Evolutionary conservation across 2,888 invertebrate genomes (phyloP), one percentile per base, ranked within the genome.

Genomic region (Agriopis marginaria): DNA sequence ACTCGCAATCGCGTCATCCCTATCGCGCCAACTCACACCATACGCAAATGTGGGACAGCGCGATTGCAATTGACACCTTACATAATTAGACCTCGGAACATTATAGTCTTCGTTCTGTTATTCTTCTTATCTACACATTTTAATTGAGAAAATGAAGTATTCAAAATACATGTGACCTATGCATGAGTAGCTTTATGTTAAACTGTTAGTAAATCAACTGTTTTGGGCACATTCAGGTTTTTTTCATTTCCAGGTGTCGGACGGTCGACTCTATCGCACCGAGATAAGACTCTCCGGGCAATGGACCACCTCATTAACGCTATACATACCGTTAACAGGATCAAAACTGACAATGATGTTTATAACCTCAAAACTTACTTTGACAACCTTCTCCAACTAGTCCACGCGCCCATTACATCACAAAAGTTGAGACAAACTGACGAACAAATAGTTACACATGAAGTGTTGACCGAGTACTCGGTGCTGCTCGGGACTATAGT

Each of bases 351-450:
- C 51, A 79, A 66, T 10, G 89, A 89, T 58, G 78, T 91, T 32
- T 74, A 77, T 5, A 79, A 70, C 0, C 68, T 94, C 5, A 79
- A 75, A 64, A 73, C 40, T 3, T 62, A 74, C 55, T 73, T 90
- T 8, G 66, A 75, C 5, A 73, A 70, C 0, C 66, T 89, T 0
- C 49, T 75, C 7, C n/a, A 69, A 0, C 77, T 78, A 45, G 86
- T 96, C 0, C 96, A 96, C 0, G 96, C 96, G 9, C 95, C 95
- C 0, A 80, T 96, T 44, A 97, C 97, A 0, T 94, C 96, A 17
- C 96, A 97, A 82, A 96, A 96, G 82, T 86, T 97, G n/a, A 82
- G 89, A 11, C 89, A 91, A 49, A 73, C 94, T 1, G 97, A 97
- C 23, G 75, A 77, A 0, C 71, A 68, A 12, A 3, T 82, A 0